Base-by-base conservation (phyloP, 2,888 invertebrate species). In the Drosophila vallismaia region DNA sequence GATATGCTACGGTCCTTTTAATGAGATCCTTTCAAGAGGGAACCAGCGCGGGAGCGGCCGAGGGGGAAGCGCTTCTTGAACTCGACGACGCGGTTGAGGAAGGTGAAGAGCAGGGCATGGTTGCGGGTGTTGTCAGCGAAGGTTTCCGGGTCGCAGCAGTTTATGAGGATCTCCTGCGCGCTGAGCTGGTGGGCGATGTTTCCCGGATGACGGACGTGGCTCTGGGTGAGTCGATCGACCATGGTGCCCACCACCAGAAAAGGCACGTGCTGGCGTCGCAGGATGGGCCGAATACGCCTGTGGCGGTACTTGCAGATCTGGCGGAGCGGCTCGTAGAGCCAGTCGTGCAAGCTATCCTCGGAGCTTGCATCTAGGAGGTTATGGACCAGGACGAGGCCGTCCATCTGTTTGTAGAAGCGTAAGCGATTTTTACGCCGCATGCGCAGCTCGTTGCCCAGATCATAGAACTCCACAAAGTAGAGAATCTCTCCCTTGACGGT, bases 171-270 rank as follows among this genome's bases (percentile, higher is more conserved):
- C 44, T 81, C 87, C 1, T 85, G 85, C 0, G 85, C 51, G 4
- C 44, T 38, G 26, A 85, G 38, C 14, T 81, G 87, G n/a, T 52
- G 8, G 42, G 87, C 82, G 10, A 81, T 85, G 19, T 55, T 50
- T 0, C 58, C 64, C 1, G 54, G 12, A 4, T 67, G 68, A 4
- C 60, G 58, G 24, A 71, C 10, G 0, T 64, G 62, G 0, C 82
- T 62, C 0, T 57, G 67, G 36, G 50, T 40, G 50, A 86, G 85
- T 66, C 75, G 9, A 14, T 62, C 68, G 36, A 36, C 5, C 36
- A n/a, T 36, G 19, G 87, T 81, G 44, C 80, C 80, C 38, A 86
- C 79, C 9, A 86, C 87, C 7, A 81, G 52, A 28, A 86, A 78
- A 4, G 80, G 80, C 0, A 86, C 76, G 6, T 78, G 76, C 1